These are phyloP conservation scores for Acrocera orbiculus DNA, from an alignment of 2,888 invertebrate species.

Conservation along the genomic window DNA sequence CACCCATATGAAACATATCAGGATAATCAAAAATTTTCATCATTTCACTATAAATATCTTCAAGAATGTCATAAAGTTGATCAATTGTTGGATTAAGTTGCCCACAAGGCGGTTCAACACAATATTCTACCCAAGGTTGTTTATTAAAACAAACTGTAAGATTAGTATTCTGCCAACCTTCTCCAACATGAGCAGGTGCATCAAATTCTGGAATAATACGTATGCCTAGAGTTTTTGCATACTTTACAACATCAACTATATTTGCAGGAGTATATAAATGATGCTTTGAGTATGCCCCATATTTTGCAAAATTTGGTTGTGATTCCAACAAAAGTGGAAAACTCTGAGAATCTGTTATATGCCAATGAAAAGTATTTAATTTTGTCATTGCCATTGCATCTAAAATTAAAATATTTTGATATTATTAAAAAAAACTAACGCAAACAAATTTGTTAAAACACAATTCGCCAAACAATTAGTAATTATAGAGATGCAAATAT, in stretches of 20 bases:
- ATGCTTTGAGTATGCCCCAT: slow-evolving; percentile 61
- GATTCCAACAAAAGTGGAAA: slow-evolving; percentile 70
- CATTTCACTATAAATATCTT: slow-evolving; percentile 61
- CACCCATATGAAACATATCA: slow-evolving; percentile 78
- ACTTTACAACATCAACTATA: slow-evolving; percentile 43
- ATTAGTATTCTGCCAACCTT: slow-evolving; percentile 61
- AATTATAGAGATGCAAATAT: too few species aligned
- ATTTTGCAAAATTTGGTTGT: slow-evolving; percentile 50
- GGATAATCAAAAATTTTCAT: slow-evolving; percentile 33
- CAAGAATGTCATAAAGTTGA: slow-evolving; percentile 46
- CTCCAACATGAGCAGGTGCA: slow-evolving; percentile 78
- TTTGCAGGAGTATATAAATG: slow-evolving; percentile 44
- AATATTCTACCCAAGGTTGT: slow-evolving; percentile 53
- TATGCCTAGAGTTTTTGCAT: slow-evolving; percentile 57
- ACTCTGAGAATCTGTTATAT: slow-evolving; percentile 83
- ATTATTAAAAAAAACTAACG: background rate
- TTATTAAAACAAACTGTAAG: slow-evolving; percentile 51
- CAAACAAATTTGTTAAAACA: background rate
- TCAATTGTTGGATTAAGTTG: slow-evolving; percentile 60
- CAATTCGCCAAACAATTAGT: too few species aligned
- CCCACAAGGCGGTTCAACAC: slow-evolving; percentile 74
- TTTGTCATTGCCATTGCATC: slow-evolving; percentile 84
- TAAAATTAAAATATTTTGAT: slow-evolving; percentile 16
- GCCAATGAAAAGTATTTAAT: slow-evolving; percentile 89
- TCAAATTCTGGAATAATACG: slow-evolving; percentile 83